A percentile compares a stretch with the other conserved stretches of the same genome.
phyloP scores from a whole-genome alignment of 2,113 vertebrate genomes.

The Turdus rufiventris region DNA sequence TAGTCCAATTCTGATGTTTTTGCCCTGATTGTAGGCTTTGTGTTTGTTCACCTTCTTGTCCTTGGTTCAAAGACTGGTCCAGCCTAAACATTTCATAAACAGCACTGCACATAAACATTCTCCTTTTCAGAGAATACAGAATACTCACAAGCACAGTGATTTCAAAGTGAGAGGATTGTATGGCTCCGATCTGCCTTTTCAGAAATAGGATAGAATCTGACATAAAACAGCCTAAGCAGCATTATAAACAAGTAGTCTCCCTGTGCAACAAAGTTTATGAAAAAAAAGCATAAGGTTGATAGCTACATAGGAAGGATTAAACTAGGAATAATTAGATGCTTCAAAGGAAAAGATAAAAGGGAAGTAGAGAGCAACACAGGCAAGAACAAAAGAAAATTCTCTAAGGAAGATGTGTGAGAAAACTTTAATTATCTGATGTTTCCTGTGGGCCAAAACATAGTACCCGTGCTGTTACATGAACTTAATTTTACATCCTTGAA shows the following conservation, averaged over 20 bases:
- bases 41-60: background rate
- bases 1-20: background rate
- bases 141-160: background rate
- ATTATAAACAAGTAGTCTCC: background rate
- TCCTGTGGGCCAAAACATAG: background rate
- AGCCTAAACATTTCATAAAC: background rate
- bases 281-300: background rate
- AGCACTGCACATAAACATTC: accelerated
- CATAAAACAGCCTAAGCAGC: background rate
- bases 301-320: background rate
- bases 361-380: background rate
- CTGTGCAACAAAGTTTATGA: background rate
- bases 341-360: background rate
- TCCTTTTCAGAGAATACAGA: background rate
- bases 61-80: background rate
- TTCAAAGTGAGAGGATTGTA: background rate
- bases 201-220: background rate
- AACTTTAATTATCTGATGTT: background rate
- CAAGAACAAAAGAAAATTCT: background rate
- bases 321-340: background rate
- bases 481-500: background rate
- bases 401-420: background rate
- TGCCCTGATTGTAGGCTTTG: background rate
- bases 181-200: background rate
- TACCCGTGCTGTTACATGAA: background rate